These are phyloP conservation scores for Parus major DNA, from an alignment of 2,113 vertebrate genomes.

Conservation along the genomic window DNA sequence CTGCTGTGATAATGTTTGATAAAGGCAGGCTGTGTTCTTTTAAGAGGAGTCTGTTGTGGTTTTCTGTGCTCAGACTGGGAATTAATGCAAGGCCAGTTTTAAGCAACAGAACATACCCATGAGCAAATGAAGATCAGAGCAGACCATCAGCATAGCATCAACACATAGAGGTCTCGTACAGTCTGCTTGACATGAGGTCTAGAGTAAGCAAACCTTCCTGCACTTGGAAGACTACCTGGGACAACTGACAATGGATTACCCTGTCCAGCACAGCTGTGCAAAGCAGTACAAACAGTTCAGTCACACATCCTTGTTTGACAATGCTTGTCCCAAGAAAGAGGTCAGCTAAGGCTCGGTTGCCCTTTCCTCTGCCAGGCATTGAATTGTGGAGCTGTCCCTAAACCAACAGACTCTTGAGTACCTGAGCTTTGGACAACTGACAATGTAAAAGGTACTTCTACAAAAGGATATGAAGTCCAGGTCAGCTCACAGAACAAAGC, in stretches of 20 bases:
- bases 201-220: not conserved
- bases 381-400: constrained; percentile 12
- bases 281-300: not conserved
- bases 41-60: not conserved
- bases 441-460: not conserved
- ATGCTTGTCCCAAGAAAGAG: constrained; percentile 19
- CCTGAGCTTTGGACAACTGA: not conserved
- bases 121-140: not conserved
- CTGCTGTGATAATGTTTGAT: not conserved
- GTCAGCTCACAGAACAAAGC: not conserved
- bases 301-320: not conserved
- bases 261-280: not conserved
- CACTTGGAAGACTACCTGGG: not conserved
- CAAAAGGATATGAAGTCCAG: not conserved
- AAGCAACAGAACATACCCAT: not conserved
- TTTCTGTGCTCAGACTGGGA: not conserved
- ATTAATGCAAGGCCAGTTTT: not conserved
- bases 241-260: not conserved
- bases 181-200: not conserved
- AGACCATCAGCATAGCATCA: not conserved
- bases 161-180: not conserved
- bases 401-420: not conserved
- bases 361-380: not conserved
- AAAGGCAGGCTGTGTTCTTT: not conserved
- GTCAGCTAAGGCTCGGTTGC: not conserved